Evolutionary conservation across 2,797 vertebrate species (phyloP), one percentile per base, ranked within the genome.

Genomic region (Aotus griseimembra): DNA sequence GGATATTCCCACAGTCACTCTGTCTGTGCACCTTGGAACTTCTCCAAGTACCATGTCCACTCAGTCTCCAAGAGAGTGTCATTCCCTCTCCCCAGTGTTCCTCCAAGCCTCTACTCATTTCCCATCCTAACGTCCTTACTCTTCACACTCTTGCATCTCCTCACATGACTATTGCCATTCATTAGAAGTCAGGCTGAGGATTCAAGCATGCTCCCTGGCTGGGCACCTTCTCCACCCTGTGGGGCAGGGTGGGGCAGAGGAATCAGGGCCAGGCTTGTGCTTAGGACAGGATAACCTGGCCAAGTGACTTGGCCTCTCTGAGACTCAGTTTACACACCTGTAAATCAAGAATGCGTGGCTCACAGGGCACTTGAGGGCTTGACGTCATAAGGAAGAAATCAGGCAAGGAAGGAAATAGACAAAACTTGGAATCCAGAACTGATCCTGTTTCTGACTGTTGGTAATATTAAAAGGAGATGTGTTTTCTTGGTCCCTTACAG

Each of bases 401-500:
- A 14, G 64, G 41, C 55, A 36, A 80, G 77, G 50, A 92, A 93
- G 70, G 79, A 97, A 76, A 90, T 81, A 93, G 93, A 95, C 96
- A 58, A 90, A 94, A 52, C 79, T 41, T 72, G 55, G 67, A 93
- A 84, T 86, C 67, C 52, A 19, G 0, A 1, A 57, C 41, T 30
- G 2, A 84, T 93, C 39, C 70, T 98, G 96, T 98, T 98, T 98
- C 98, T 98, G 98, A 98, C 98, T 97, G 85, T 98, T 93, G 46
- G 75, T 96, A 97, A 98, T 98, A 98, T 94, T 79, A n/a, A 95
- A 75, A 46, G n/a, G 36, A 97, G 99, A 99, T 99, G 98, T 99
- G 33, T 99, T 99, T 48, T 92, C 55, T 90, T 79, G 17, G 33
- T 80, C 67, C 58, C 61, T 87, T n/a, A 41, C 1, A 30, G 72